phyloP scores from a whole-genome alignment of 2,113 vertebrate genomes.

The Ranitomeya imitator region DNA sequence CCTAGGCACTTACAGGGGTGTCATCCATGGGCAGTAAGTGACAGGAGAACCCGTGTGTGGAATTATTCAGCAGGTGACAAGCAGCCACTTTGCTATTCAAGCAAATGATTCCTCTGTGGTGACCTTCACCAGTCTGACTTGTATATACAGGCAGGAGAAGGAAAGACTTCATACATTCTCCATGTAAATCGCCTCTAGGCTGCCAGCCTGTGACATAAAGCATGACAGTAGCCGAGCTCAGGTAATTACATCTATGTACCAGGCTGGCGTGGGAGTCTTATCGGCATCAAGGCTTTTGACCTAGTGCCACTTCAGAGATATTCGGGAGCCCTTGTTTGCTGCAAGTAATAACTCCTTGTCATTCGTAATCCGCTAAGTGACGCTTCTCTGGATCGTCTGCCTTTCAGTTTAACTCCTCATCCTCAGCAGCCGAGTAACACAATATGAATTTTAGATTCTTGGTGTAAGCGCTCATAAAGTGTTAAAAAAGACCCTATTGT shows the following conservation, averaged over 20 bases:
- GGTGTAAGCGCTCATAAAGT: not conserved
- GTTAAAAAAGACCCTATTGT: not conserved
- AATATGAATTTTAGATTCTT: not conserved
- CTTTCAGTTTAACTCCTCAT: not conserved
- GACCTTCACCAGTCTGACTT: conserved; percentile 28
- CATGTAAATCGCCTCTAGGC: conserved; percentile 29
- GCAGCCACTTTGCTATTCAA: conserved; percentile 14
- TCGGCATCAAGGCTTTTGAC: not conserved
- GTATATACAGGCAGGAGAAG: not conserved
- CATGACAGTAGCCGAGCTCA: conserved; percentile 24
- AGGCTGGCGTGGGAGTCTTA: not conserved
- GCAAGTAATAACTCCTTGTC: conserved; percentile 42
- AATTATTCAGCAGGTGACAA: not conserved
- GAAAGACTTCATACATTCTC: not conserved
- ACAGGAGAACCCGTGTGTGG: not conserved
- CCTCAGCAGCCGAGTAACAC: not conserved
- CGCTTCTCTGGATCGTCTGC: not conserved
- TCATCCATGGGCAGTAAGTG: not conserved
- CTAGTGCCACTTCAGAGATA: not conserved
- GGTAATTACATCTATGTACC: conserved; percentile 31
- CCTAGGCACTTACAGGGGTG: not conserved
- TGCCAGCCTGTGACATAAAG: conserved; percentile 30
- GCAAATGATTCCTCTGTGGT: not conserved
- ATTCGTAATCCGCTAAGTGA: conserved; percentile 11
- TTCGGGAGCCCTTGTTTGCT: not conserved